Base-by-base conservation (phyloP, 2,888 invertebrate species). In the Lathronympha strigana region DNA sequence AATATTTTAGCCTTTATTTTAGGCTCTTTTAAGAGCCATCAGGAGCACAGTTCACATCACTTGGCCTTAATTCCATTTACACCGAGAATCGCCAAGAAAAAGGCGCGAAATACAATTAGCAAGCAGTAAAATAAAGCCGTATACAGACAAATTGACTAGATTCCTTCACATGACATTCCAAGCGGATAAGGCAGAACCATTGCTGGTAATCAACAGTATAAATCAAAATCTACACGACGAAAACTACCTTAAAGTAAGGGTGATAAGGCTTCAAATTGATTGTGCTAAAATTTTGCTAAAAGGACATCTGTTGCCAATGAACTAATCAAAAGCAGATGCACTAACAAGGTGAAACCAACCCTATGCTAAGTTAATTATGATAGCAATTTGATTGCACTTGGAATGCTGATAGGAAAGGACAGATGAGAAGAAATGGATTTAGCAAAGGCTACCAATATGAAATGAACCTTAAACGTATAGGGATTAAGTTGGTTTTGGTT, bases 401-500 rank as follows among this genome's bases (percentile, higher is more conserved):
- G 21, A 31, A 57, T 31, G 31, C 57, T 19, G 19, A 55, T 55
- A 19, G 51, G 19, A 28, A 57, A 43, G 25, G 36, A 36, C 43
- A 28, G 0, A 19, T 8, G n/a, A 43, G 31, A 57, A 28, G 57
- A 43, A 43, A 54, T 28, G 28, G 15, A 57, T 43, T 8, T 31
- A n/a, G 43, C 28, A 25, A 31, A 31, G 0, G 19, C 28, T 4
- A 13, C 13, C 13, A 28, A 50, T 5, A 3, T 1, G 17, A 45
- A 17, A 23, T 23, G 63, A 63, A 66, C 40, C 67, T 70, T 69
- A 76, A 76, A 67, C 51, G 13, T 38, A 51, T 36, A 23, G 40
- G 1, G 43, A 25, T 78, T 73, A 70, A 73, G 60, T 68, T 69
- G 69, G 74, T 71, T 72, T 73, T 70, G 45, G 63, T 28, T 63